Evolutionary conservation across 2,113 vertebrate species (phyloP).

Genomic region (Dasyprocta punctata): DNA sequence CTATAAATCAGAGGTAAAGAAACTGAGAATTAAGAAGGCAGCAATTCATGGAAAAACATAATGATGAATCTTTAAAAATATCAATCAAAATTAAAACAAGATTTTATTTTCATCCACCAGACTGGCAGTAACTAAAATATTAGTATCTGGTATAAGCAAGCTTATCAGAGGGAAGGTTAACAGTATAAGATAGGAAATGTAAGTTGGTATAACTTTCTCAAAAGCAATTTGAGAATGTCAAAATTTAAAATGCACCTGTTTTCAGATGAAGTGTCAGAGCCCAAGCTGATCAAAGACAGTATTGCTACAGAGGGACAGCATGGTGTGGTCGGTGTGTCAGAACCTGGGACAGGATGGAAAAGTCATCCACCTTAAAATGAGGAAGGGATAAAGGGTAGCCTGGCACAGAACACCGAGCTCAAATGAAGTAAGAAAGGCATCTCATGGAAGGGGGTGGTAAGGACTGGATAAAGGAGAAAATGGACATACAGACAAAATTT

Average conservation of each 20-base stretch:
- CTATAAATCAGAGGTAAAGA: slow-evolving; percentile 22
- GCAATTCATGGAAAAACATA: slow-evolving; percentile 33
- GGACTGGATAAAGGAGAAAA: background rate
- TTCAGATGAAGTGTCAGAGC: background rate
- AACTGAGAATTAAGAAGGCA: slow-evolving; percentile 17
- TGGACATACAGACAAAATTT: background rate
- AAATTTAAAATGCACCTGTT: slow-evolving; percentile 23
- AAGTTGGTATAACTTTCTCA: background rate
- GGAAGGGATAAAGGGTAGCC: background rate
- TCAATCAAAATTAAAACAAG: slow-evolving; percentile 34
- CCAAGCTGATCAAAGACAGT: background rate
- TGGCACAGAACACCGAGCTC: background rate
- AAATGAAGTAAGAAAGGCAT: background rate
- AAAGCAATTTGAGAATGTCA: slow-evolving; percentile 42
- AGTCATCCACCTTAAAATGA: background rate
- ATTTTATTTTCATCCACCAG: background rate
- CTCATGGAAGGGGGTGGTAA: background rate
- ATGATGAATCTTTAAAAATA: slow-evolving; percentile 4
- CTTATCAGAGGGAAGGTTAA: slow-evolving; percentile 34
- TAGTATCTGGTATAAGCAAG: background rate
- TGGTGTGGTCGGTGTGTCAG: background rate
- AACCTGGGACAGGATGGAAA: background rate
- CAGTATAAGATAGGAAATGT: background rate
- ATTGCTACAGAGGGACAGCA: background rate
- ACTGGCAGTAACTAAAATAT: background rate